Base-by-base conservation (phyloP, 1,140 invertebrate genomes). In the Carposina sasakii region DNA sequence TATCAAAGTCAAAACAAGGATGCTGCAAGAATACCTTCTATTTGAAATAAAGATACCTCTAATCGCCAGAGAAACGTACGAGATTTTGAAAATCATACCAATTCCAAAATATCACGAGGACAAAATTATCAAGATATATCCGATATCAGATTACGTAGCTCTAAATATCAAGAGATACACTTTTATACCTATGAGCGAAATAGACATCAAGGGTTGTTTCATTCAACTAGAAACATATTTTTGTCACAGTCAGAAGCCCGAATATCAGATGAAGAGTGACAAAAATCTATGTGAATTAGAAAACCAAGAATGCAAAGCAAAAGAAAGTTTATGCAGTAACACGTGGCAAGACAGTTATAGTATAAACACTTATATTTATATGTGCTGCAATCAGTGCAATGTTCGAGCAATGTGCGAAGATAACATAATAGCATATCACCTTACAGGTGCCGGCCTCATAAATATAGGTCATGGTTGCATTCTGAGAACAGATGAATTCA, bases 401-500 rank as follows among this genome's bases (percentile, higher is more conserved):
- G 37, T 55, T 22, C 37, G 48, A 34, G 21, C 24, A 24, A 26
- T 55, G 34, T 59, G 52, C 34, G 52, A 23, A n/a, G 34, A 52
- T 52, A 44, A 52, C 31, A 21, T 57, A 8, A 40, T 40, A 16
- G 44, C 33, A 8, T 33, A 44, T 28, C 54, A 57, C 20, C 43
- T 55, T 13, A 22, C 23, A 9, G 10, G 36, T n/a, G 20, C 33
- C 12, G 48, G 48, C 10, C 16, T 55, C 15, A 36, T 55, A 2
- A 47, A 9, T 9, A 10, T 55, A 36, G 30, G 30, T 30, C 12
- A 42, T 20, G 43, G 47, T 12, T 55, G 53, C 30, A 36, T 55
- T 5, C 50, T 55, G 8, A 50, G 50, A 23, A 46, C 36, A 9
- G 43, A 50, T 8, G 34, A 55, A 10, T 37, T 55, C 5, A 49